These are phyloP conservation scores for Andrena minutula DNA, from an alignment of 2,888 invertebrate genomes.

Conservation along the genomic window DNA sequence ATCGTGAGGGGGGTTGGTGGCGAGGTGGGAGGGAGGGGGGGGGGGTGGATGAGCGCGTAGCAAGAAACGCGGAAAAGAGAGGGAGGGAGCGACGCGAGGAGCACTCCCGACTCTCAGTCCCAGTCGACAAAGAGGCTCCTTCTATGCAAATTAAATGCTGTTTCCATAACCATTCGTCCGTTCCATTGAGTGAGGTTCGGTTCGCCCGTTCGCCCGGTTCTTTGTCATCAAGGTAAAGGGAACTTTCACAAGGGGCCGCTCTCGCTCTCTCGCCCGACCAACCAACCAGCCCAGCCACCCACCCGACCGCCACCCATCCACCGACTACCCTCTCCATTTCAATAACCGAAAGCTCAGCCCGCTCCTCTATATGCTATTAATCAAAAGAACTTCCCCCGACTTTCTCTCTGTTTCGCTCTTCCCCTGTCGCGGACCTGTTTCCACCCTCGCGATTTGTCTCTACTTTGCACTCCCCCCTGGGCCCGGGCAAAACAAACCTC, in stretches of 20 bases:
- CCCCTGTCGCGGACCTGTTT: slow-evolving; percentile 7
- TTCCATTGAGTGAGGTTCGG: slow-evolving; percentile 84
- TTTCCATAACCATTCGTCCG: slow-evolving; percentile 85
- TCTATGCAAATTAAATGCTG: slow-evolving; percentile 85
- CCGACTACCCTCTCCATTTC: slow-evolving; percentile 77
- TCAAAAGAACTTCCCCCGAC: slow-evolving; percentile 78
- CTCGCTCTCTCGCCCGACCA: slow-evolving; percentile 68
- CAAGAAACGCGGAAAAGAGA: slow-evolving; percentile 60
- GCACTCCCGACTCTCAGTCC: slow-evolving; percentile 70
- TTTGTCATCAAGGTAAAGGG: slow-evolving; percentile 85
- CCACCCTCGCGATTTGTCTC: slow-evolving; percentile 36
- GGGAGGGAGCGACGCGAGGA: slow-evolving; percentile 62
- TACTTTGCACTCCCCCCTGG: slow-evolving; percentile 27
- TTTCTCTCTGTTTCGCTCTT: slow-evolving; percentile 45
- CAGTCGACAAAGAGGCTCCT: slow-evolving; percentile 84
- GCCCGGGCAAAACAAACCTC: slow-evolving; percentile 30
- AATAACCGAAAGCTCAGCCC: slow-evolving; percentile 79
- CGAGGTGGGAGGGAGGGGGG: slow-evolving; percentile 14
- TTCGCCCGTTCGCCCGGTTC: slow-evolving; percentile 80
- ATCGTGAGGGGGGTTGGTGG: slow-evolving; percentile 18
- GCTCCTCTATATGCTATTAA: slow-evolving; percentile 79
- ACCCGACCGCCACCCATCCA: slow-evolving; percentile 63
- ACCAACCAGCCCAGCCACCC: slow-evolving; percentile 65
- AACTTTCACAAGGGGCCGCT: slow-evolving; percentile 82
- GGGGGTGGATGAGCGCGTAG: slow-evolving; percentile 28